Evolutionary conservation across 1,140 invertebrate species (phyloP).

Genomic region (Drosophila persimilis): DNA sequence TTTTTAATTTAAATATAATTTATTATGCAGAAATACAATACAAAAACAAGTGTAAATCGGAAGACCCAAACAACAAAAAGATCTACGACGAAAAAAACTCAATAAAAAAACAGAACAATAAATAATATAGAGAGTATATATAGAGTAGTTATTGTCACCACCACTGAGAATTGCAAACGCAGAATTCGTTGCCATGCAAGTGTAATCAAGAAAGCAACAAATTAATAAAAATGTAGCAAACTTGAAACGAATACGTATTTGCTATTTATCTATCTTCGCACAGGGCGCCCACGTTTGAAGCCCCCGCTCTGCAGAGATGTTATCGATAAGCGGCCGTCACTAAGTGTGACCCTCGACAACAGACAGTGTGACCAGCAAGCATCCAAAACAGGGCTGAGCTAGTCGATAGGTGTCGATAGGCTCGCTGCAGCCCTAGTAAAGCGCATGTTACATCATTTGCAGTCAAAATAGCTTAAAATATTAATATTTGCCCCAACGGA

Average conservation of each 20-base stretch:
- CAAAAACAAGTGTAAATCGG: conserved; percentile 71
- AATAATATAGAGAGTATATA: conserved; percentile 47
- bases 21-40: conserved; percentile 76
- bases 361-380: background rate
- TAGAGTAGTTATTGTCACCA: conserved; percentile 46
- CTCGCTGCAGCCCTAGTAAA: conserved; percentile 6
- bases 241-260: conserved; percentile 28
- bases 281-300: background rate
- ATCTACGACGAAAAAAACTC: conserved; percentile 53
- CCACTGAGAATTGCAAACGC: conserved; percentile 21
- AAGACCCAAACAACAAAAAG: conserved; percentile 54
- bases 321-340: no score
- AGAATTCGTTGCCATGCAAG: conserved; percentile 39
- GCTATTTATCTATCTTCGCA: conserved; percentile 12
- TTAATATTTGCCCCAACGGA: conserved; percentile 1
- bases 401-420: conserved; percentile 13
- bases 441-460: conserved; percentile 54
- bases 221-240: conserved; percentile 39
- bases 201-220: conserved; percentile 50
- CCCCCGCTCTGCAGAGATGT: background rate
- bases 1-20: conserved; percentile 78
- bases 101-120: conserved; percentile 79
- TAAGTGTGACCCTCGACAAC: background rate
- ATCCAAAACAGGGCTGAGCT: background rate
- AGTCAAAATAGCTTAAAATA: conserved; percentile 46